Evolutionary conservation across 2,113 vertebrate species (phyloP), one percentile per base, ranked within the genome.

Genomic region (Myotis yumanensis): DNA sequence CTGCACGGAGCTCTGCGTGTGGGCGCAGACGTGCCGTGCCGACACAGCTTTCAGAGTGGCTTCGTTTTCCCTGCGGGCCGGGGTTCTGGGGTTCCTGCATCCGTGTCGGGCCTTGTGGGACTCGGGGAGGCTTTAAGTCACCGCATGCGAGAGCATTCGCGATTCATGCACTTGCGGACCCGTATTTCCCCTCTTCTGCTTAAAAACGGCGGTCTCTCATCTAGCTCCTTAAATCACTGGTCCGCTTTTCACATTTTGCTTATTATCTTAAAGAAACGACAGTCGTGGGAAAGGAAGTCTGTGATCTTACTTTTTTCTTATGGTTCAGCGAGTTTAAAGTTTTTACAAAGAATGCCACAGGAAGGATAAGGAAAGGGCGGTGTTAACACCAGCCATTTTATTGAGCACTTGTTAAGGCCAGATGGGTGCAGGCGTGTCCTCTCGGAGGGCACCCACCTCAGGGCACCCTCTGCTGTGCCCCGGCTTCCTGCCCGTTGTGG

Each of bases 191-290:
- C 48, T 48, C 52, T 68, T 83, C 75, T 91, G 20, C 82, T 46
- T 52, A 11, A 32, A 46, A 84, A 18, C 46, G 62, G 46, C 46
- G 69, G 43, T 3, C 73, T 81, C 73, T 89, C 32, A n/a, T 62
- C 62, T 48, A 8, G 20, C 52, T 95, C 71, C 77, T 87, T 64
- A 85, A 15, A 32, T 18, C 17, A 6, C 68, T 88, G 93, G 40
- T 15, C 83, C 75, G 79, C 68, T 35, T 68, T 62, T 43, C 77
- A 64, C 4, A 0, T 89, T 73, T 51, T 35, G n/a, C 69, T 71
- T 57, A 20, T 48, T 12, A 7, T 86, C 89, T 82, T 64, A 68
- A 86, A 91, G 87, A 85, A 68, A 62, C 11, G 40, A 30, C 64
- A 62, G 9, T 37, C 30, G 23, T 48, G 51, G 89, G 22, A 64